Base-by-base conservation (phyloP, 2,888 invertebrate species). In the Cataglyphis cursor region DNA sequence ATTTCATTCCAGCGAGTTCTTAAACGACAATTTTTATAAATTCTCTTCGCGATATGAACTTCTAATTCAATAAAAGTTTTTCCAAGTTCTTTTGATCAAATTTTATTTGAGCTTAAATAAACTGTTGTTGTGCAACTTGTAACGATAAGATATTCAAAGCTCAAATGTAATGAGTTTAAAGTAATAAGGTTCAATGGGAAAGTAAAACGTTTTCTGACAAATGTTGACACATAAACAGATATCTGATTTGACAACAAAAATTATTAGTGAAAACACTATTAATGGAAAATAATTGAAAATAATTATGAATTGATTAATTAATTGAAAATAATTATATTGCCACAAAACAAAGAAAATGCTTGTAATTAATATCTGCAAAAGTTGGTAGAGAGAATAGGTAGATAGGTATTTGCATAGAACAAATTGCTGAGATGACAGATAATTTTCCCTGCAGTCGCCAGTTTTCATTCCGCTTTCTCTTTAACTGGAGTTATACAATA, bases 401-500 rank as follows among this genome's bases (percentile, higher is more conserved):
- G 68, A 48, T 70, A 31, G 70, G 66, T 84, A 62, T 75, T 80
- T 72, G 75, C 78, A 68, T 76, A 38, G 5, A 83, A 86, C 84
- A 86, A 89, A 90, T 88, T 84, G 87, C 82, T 57, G 85, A 89
- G 41, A n/a, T 85, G 82, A 86, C 86, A 75, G 85, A 81, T 86
- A 88, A 88, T 90, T 87, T 90, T 90, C 85, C 59, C 80, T 82
- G 74, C 81, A 10, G 70, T 72, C 65, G 70, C 75, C 62, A 75
- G 80, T 65, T 51, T 78, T n/a, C n/a, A 48, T 24, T 44, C n/a
- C n/a, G 10, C 57, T 15, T 65, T 15, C 24, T 31, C 68, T 75
- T 88, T 83, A 91, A 91, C 90, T 91, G 88, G 51, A 0, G 88
- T 86, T 84, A 86, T 86, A 90, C 90, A 92, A 89, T 90, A 88